Evolutionary conservation across 2,113 vertebrate species (phyloP), one percentile per base, ranked within the genome.

Genomic region (Ophthalmolycus amberensis): DNA sequence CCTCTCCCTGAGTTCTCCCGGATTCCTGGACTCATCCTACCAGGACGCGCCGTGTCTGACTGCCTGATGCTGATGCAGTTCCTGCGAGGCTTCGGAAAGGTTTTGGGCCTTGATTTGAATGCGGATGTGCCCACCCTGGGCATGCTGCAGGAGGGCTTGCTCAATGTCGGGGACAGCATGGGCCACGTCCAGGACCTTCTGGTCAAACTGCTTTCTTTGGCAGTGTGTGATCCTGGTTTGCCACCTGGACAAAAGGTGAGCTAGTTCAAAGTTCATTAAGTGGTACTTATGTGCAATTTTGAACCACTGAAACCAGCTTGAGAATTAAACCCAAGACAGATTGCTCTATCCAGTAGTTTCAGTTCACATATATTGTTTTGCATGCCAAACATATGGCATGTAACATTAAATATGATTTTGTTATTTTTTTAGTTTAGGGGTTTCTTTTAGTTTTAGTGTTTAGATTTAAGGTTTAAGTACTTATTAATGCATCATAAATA

Each of bases 11-110:
- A 98, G 62, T 95, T 99, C 85, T 96, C 95, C 85, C 96, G 97
- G 63, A 99, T 99, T 81, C 96, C 97, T 3, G 98, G 98, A 56
- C 96, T 99, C 66, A 96, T 99, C 88, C 95, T 99, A 1, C 95
- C 96, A 14, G 98, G 98, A 75, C 94, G 93, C 68, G 96, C 98
- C 0, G 99, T 99, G 92, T 97, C 98, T 0, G 95, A 98, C 86
- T 99, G 98, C 88, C 95, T 99, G 88, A 99, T 99, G 98, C 96
- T 99, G 83, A 96, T 99, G 82, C 98, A 99, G 93, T 99, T 99
- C 94, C 94, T 99, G 90, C 94, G 96, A 58, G 98, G 97, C 90
- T 99, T 99, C 1, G 98, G 98, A 75, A 99, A 98, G 94, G 98
- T 99, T 85, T 94, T 99, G 86, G 97, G 97, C 77, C 96, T 99